phyloP scores from a whole-genome alignment of 2,888 invertebrate genomes.

The Tipula unca region DNA sequence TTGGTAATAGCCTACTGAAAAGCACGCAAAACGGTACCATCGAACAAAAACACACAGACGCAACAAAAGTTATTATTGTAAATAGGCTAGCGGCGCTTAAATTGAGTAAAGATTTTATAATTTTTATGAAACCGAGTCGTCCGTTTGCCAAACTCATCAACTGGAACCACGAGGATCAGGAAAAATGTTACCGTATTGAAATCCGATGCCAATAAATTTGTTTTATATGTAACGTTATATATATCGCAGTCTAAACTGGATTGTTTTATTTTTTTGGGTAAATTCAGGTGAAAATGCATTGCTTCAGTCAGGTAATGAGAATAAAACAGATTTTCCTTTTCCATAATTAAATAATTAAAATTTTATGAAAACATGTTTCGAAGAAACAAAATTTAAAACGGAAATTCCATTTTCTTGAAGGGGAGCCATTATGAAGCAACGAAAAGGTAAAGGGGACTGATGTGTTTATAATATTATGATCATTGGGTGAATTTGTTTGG shows the following conservation, averaged over 20 bases:
- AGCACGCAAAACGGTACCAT: conserved; percentile 31
- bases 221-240: neutral
- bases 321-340: neutral
- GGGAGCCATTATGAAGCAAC: neutral
- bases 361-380: neutral
- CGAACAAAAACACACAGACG: conserved; percentile 25
- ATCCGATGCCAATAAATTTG: conserved; percentile 34
- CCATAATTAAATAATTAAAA: neutral
- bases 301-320: neutral
- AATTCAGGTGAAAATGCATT: neutral
- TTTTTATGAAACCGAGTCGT: conserved; percentile 39
- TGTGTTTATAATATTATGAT: neutral
- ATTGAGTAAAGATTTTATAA: conserved; percentile 34
- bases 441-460: neutral
- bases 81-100: conserved; percentile 39
- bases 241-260: neutral
- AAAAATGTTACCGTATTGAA: conserved; percentile 36
- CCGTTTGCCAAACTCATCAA: conserved; percentile 37
- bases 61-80: conserved; percentile 36
- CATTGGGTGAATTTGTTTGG: neutral
- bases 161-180: conserved; percentile 38
- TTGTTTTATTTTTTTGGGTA: neutral
- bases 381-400: neutral
- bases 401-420: neutral
- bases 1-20: neutral